Percentiles rank a stretch among this genome's conserved stretches.
phyloP scores from a whole-genome alignment of 2,888 invertebrate genomes.

The Mesorhabditis spiculigera region DNA sequence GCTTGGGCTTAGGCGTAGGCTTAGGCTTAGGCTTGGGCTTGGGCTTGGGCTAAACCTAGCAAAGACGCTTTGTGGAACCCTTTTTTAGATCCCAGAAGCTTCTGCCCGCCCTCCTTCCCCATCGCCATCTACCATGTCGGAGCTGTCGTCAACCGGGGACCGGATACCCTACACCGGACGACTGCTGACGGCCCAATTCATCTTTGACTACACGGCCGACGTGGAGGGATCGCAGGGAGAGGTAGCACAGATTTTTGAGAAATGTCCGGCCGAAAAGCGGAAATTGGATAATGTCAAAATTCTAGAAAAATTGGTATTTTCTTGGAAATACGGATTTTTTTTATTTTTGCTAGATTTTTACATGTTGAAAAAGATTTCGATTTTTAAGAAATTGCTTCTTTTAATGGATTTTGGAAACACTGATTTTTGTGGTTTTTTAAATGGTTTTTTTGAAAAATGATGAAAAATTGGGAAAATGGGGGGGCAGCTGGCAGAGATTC shows the following conservation, averaged over 20 bases:
- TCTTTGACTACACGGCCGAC: conserved; percentile 50
- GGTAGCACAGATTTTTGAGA: conserved; percentile 10
- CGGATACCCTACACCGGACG: conserved; percentile 55
- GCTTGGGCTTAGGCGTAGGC: not conserved
- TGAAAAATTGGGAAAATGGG: too few relatives aligned
- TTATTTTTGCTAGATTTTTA: not conserved
- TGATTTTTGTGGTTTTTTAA: too few relatives aligned
- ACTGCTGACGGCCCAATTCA: conserved; percentile 46
- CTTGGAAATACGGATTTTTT: not conserved
- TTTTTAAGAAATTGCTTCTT: too few relatives aligned
- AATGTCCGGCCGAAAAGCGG: not conserved
- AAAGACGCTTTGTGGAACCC: not conserved
- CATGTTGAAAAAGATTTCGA: too few relatives aligned
- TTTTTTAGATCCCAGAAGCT: not conserved
- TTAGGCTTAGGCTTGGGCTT: too few relatives aligned
- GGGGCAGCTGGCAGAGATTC: too few relatives aligned
- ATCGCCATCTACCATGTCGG: conserved; percentile 17
- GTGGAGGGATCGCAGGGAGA: conserved; percentile 36
- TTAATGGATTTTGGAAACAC: too few relatives aligned
- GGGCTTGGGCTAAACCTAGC: not conserved
- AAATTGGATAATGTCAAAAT: not conserved
- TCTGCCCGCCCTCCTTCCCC: conserved; percentile 17
- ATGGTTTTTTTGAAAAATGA: too few relatives aligned
- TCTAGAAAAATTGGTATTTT: not conserved
- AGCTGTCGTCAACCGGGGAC: conserved; percentile 36